Conservation (phyloP, 2,113 vertebrate species). For the Menidia beryllina region DNA sequence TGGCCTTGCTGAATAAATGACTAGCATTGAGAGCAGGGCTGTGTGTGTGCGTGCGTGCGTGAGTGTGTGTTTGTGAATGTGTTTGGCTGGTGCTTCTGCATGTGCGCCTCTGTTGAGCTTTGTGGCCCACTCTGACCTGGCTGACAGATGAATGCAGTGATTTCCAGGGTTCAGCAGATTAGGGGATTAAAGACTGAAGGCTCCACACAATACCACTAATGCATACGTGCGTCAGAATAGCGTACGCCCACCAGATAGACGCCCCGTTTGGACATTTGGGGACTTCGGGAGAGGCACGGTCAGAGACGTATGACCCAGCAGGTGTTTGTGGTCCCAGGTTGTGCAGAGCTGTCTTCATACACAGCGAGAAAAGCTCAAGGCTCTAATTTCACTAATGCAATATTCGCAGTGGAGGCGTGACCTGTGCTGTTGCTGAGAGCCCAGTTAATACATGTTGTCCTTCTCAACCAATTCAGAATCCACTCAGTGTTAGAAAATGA, state of each 20-base stretch:
- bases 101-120: constrained; percentile 47
- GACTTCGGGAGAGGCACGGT: constrained; percentile 15
- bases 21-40: constrained; percentile 45
- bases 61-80: constrained; percentile 13
- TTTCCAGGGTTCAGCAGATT: constrained; percentile 84
- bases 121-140: constrained; percentile 58
- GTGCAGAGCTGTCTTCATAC: constrained; percentile 18
- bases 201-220: constrained; percentile 80
- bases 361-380: constrained; percentile 65
- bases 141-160: constrained; percentile 82
- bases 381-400: constrained; percentile 68
- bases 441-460: constrained; percentile 65
- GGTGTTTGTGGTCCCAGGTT: constrained; percentile 12
- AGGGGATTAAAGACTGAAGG: constrained; percentile 79
- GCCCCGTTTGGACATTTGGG: neutral
- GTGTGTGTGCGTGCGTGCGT: constrained; percentile 10
- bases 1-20: constrained; percentile 75
- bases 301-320: constrained; percentile 38
- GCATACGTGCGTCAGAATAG: constrained; percentile 43
- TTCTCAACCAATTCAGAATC: constrained; percentile 60
- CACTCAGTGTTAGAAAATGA: constrained; percentile 67
- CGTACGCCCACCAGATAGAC: constrained; percentile 34
- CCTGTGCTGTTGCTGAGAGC: constrained; percentile 49
- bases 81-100: constrained; percentile 9
- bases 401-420: constrained; percentile 58